phyloP scores from a whole-genome alignment of 1,140 invertebrate genomes.

The Pantala flavescens region DNA sequence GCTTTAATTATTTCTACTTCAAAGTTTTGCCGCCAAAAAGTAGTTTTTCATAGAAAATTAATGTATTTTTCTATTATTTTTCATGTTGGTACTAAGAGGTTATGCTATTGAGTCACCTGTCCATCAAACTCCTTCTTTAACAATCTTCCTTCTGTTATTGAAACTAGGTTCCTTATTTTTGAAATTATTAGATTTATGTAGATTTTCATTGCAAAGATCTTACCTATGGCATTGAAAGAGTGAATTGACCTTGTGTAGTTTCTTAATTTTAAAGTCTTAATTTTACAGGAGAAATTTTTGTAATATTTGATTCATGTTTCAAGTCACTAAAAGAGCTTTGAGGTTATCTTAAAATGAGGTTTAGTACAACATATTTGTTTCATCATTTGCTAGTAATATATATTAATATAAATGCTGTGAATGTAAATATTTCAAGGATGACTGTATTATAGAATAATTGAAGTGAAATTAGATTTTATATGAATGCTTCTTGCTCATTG shows the following conservation, averaged over 20 bases:
- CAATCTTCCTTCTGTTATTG: not conserved
- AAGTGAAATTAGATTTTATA: not conserved
- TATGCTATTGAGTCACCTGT: not conserved
- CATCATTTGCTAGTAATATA: slow-evolving; percentile 7
- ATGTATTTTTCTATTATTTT: not conserved
- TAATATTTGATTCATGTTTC: not conserved
- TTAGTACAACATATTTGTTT: not conserved
- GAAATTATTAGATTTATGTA: not conserved
- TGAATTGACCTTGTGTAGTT: not conserved
- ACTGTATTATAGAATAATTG: not conserved
- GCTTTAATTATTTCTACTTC: too few species aligned
- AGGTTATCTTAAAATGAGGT: not conserved
- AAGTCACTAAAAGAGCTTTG: not conserved
- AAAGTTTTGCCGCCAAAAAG: not conserved
- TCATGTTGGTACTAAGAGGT: not conserved
- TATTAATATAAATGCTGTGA: not conserved
- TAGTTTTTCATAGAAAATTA: not conserved
- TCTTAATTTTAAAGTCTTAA: not conserved
- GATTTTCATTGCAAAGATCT: not conserved
- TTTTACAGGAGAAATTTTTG: not conserved
- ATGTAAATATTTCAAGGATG: slow-evolving; percentile 7
- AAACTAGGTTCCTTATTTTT: not conserved
- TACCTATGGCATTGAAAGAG: not conserved
- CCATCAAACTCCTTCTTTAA: not conserved
- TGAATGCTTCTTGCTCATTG: slow-evolving; percentile 9